Conservation (phyloP, 1,140 invertebrate species). For the Tetraneura akinire region DNA sequence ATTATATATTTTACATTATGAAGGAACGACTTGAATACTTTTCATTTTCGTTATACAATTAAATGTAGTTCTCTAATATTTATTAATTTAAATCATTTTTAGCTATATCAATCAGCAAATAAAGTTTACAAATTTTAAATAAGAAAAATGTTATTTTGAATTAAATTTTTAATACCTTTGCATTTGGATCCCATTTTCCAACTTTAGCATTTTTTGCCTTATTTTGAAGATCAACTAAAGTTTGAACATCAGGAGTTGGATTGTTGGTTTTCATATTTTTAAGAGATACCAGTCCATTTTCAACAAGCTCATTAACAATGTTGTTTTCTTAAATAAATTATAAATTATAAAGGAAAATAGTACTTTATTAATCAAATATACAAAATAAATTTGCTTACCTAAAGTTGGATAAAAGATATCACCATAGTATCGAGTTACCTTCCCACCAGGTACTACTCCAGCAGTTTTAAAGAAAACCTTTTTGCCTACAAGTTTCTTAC, state of each 20-base stretch:
- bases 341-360: background rate
- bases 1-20: no score
- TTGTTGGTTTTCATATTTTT: constrained; percentile 74
- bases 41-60: no score
- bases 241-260: constrained; percentile 66
- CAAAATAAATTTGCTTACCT: constrained; percentile 20
- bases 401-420: constrained; percentile 44
- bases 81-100: no score
- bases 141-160: no score
- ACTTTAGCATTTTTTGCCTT: constrained; percentile 81
- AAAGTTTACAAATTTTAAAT: no score
- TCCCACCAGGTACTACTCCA: constrained; percentile 30
- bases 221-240: constrained; percentile 86
- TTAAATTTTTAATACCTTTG: constrained; percentile 35
- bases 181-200: constrained; percentile 75
- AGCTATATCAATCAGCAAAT: no score
- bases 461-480: constrained; percentile 73
- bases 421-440: constrained; percentile 23
- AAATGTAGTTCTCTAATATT: no score
- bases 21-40: no score
- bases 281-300: constrained; percentile 85
- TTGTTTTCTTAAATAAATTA: constrained; percentile 76
- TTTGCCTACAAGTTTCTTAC: constrained; percentile 89
- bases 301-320: constrained; percentile 81
- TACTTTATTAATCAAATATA: no score